Evolutionary conservation across 2,888 invertebrate genomes (phyloP).

Genomic region (Diogma glabrata): DNA sequence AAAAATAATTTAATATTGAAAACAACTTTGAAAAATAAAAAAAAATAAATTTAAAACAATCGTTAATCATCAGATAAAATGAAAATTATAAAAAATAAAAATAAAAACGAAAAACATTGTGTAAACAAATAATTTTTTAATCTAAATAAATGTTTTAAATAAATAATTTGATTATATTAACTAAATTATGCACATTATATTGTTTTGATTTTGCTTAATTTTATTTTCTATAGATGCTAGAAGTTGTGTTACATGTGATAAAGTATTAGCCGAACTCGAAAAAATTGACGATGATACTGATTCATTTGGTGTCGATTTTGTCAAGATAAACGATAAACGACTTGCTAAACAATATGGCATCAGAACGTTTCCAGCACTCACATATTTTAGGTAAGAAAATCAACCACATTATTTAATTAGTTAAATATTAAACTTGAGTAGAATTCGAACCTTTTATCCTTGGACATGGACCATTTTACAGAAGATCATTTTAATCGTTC

Average conservation of each 20-base stretch:
- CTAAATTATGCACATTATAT: not conserved
- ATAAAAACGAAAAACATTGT: too few species aligned
- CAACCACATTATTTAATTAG: too few species aligned
- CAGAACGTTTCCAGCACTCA: slow-evolving; percentile 89
- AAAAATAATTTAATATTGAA: too few species aligned
- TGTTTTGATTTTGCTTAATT: slow-evolving; percentile 2
- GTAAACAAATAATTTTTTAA: too few species aligned
- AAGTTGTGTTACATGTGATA: slow-evolving; percentile 85
- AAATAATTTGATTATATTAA: not conserved
- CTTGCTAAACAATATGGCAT: slow-evolving; percentile 94
- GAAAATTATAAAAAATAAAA: too few species aligned
- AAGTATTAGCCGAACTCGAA: slow-evolving; percentile 80
- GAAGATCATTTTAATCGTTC: too few species aligned
- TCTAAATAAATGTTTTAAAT: not conserved
- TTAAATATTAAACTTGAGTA: too few species aligned
- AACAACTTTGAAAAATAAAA: too few species aligned
- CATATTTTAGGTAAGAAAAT: slow-evolving; percentile 57
- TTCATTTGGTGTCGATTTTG: slow-evolving; percentile 88
- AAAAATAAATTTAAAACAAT: too few species aligned
- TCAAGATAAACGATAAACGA: slow-evolving; percentile 93
- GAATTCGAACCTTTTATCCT: too few species aligned
- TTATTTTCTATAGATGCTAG: slow-evolving; percentile 58
- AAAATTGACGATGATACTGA: slow-evolving; percentile 94
- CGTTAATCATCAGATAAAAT: too few species aligned
- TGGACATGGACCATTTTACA: not conserved